A percentile compares a stretch with the other conserved stretches of the same genome.
Evolutionary conservation across 2,888 invertebrate species (phyloP).

Genomic region (Morpho achilles): DNA sequence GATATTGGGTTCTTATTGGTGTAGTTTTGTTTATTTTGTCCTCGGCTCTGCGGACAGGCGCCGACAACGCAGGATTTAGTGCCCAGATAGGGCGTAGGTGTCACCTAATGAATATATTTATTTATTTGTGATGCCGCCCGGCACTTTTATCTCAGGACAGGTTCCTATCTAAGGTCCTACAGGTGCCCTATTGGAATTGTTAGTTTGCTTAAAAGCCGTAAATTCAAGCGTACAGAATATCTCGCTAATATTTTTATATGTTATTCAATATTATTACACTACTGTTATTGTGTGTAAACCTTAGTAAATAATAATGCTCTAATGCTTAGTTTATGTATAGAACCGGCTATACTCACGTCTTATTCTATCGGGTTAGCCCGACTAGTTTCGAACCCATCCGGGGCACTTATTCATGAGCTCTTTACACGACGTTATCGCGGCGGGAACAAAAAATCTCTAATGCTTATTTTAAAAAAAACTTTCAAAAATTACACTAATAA

Average conservation of each 20-base stretch:
- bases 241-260: conserved; percentile 6
- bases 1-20: conserved; percentile 37
- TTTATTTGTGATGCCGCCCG: conserved; percentile 64
- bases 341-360: too few species aligned
- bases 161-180: conserved; percentile 38
- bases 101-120: conserved; percentile 78
- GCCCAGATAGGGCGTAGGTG: conserved; percentile 73
- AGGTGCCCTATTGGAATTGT: conserved; percentile 32
- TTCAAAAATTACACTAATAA: too few species aligned
- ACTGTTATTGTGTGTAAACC: too few species aligned
- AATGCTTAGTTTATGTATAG: too few species aligned
- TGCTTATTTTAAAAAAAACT: too few species aligned
- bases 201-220: conserved; percentile 23
- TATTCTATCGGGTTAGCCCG: too few species aligned
- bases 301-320: too few species aligned
- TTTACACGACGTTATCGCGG: too few species aligned
- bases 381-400: too few species aligned
- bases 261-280: too few species aligned
- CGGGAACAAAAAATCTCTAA: too few species aligned
- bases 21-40: conserved; percentile 46
- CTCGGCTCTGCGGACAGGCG: conserved; percentile 56
- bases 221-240: conserved; percentile 20
- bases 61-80: conserved; percentile 72
- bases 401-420: too few species aligned
- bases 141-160: conserved; percentile 63